Evolutionary conservation across 2,888 invertebrate species (phyloP).

Genomic region (Brenthis daphne): DNA sequence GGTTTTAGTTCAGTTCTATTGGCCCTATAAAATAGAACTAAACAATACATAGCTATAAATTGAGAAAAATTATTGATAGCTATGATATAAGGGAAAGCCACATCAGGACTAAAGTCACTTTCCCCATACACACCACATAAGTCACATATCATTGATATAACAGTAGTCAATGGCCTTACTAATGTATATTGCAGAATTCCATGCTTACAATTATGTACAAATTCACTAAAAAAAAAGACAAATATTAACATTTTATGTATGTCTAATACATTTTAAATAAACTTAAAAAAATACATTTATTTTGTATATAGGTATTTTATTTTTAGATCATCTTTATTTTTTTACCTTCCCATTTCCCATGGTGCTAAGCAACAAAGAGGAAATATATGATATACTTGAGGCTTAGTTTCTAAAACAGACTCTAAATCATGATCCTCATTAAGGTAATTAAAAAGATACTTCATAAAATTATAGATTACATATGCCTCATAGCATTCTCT

Average conservation of each 20-base stretch:
- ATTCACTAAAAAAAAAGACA: constrained; percentile 84
- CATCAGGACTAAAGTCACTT: constrained; percentile 92
- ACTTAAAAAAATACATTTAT: no score
- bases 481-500: constrained; percentile 99
- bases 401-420: constrained; percentile 89
- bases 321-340: background rate
- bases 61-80: constrained; percentile 96
- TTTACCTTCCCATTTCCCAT: constrained; percentile 94
- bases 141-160: constrained; percentile 94
- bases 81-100: constrained; percentile 95
- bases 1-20: constrained; percentile 93
- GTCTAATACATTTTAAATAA: background rate
- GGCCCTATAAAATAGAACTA: constrained; percentile 96
- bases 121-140: constrained; percentile 93
- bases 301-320: no score
- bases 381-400: constrained; percentile 94
- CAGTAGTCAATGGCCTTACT: constrained; percentile 93
- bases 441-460: constrained; percentile 94
- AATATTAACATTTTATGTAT: constrained; percentile 1
- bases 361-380: constrained; percentile 95
- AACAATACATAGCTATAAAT: constrained; percentile 97
- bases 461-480: constrained; percentile 99
- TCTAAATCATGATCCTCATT: constrained; percentile 94
- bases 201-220: constrained; percentile 97
- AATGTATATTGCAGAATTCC: constrained; percentile 98